phyloP scores from a whole-genome alignment of 1,140 invertebrate species.

The Himalopsyche phryganea region DNA sequence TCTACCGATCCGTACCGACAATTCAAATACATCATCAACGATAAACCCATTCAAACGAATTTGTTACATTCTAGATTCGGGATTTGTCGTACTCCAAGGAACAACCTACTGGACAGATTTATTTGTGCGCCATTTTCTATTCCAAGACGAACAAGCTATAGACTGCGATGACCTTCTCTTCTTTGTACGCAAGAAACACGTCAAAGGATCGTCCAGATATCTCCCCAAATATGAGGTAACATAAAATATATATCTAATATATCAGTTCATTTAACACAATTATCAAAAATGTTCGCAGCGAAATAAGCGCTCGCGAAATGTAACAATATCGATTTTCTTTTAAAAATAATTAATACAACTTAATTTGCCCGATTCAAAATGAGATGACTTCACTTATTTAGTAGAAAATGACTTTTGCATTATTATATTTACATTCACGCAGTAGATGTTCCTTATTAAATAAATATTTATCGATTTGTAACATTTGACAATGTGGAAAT shows the following conservation, averaged over 20 bases:
- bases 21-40: too few relatives aligned
- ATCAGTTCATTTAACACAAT: too few relatives aligned
- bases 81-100: constrained; percentile 85
- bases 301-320: not conserved
- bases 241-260: not conserved
- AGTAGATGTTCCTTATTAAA: too few relatives aligned
- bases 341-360: too few relatives aligned
- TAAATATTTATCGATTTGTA: too few relatives aligned
- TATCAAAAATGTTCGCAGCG: not conserved
- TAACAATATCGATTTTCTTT: too few relatives aligned
- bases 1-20: too few relatives aligned
- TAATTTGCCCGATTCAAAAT: too few relatives aligned
- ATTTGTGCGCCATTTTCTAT: constrained; percentile 91
- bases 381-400: too few relatives aligned
- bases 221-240: constrained; percentile 84
- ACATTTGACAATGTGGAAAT: too few relatives aligned
- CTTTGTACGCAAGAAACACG: constrained; percentile 89
- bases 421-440: constrained; percentile 35
- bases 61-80: constrained; percentile 64
- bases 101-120: constrained; percentile 95
- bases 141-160: constrained; percentile 74
- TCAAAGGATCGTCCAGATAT: constrained; percentile 79
- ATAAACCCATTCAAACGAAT: too few relatives aligned
- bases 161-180: constrained; percentile 94
- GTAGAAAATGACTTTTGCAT: too few relatives aligned